Percentiles rank a stretch among this genome's conserved stretches.
Evolutionary conservation across 2,888 invertebrate species (phyloP).

Genomic region (Temnothorax ravouxi): DNA sequence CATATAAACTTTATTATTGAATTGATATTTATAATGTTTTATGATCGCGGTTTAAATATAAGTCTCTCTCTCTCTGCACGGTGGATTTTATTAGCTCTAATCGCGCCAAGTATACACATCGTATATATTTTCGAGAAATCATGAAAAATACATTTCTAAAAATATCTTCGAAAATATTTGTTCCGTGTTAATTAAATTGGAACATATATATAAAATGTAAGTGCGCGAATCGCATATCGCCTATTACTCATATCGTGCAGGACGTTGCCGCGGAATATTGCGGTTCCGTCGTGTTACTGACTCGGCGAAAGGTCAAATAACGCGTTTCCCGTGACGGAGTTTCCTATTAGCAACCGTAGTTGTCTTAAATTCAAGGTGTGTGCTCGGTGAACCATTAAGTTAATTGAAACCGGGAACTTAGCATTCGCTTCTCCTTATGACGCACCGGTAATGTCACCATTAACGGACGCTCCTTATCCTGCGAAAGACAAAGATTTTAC

Average conservation of each 20-base stretch:
- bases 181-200: neutral
- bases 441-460: slow-evolving; percentile 75
- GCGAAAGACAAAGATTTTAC: slow-evolving; percentile 30
- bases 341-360: slow-evolving; percentile 15
- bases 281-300: slow-evolving; percentile 1
- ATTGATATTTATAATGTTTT: too few species aligned
- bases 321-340: neutral
- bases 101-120: too few species aligned
- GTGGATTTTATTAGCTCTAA: neutral
- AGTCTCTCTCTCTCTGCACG: neutral
- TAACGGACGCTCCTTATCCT: slow-evolving; percentile 68
- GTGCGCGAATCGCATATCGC: neutral
- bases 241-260: neutral
- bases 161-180: neutral
- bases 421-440: slow-evolving; percentile 57
- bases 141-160: neutral
- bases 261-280: neutral
- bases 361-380: slow-evolving; percentile 48
- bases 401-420: slow-evolving; percentile 65
- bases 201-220: neutral
- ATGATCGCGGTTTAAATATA: too few species aligned
- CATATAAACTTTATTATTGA: too few species aligned
- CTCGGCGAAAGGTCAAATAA: slow-evolving; percentile 3
- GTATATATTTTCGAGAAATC: neutral
- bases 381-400: slow-evolving; percentile 67